These are phyloP conservation scores for Resseliella maxima DNA, from an alignment of 2,888 invertebrate species.

Conservation along the genomic window DNA sequence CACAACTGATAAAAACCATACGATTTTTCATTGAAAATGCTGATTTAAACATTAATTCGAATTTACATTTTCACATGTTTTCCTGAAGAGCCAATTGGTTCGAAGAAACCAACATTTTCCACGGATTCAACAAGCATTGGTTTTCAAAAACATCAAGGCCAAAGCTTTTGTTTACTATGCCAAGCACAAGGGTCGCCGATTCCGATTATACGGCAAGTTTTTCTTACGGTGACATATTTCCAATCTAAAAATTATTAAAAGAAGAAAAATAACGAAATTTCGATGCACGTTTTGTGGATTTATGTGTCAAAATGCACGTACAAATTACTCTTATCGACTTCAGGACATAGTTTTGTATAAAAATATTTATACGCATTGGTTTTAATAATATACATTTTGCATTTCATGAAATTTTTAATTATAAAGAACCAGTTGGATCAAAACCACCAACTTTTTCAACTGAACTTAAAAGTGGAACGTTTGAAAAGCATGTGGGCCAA, in stretches of 20 bases:
- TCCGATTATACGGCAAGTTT: constrained; percentile 77
- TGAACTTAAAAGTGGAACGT: constrained; percentile 71
- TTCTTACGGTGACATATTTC: background rate
- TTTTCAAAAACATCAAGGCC: constrained; percentile 67
- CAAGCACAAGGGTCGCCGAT: constrained; percentile 79
- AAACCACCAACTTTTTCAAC: constrained; percentile 75
- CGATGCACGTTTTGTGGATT: too few species aligned
- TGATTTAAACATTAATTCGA: too few species aligned
- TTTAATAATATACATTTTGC: background rate
- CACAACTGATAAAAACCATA: too few species aligned
- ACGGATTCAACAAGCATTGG: constrained; percentile 72
- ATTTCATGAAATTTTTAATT: constrained; percentile 21
- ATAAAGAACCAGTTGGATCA: constrained; percentile 69
- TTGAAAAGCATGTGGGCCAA: constrained; percentile 62
- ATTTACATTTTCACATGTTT: too few species aligned
- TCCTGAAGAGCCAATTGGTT: constrained; percentile 71
- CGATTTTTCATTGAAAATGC: too few species aligned
- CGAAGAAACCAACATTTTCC: constrained; percentile 73
- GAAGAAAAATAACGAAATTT: background rate
- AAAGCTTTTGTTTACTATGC: constrained; percentile 73
- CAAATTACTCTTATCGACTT: too few species aligned
- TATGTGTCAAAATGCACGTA: too few species aligned
- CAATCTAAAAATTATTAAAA: too few species aligned
- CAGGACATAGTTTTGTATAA: too few species aligned
- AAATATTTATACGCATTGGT: too few species aligned